These are phyloP conservation scores for Netelia virgata DNA, from an alignment of 2,888 invertebrate genomes.

Conservation along the genomic window DNA sequence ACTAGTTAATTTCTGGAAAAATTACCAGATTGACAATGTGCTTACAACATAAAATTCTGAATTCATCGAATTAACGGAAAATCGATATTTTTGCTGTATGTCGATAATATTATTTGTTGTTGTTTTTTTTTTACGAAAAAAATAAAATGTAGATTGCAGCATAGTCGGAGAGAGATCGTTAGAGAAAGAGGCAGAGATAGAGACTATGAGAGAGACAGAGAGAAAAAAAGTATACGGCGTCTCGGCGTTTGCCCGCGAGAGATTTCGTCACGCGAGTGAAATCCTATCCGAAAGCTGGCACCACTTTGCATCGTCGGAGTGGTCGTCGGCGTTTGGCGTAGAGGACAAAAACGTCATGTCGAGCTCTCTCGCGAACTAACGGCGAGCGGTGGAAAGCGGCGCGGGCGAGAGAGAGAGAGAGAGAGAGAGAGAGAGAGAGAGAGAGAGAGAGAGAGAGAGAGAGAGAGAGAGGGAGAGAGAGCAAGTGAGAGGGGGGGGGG, in stretches of 20 bases:
- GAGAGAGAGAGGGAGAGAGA: too few species aligned
- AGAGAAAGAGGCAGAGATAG: too few species aligned
- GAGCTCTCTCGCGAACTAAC: not conserved
- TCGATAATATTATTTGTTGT: not conserved
- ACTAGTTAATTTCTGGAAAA: not conserved
- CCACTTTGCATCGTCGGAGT: conserved; percentile 43
- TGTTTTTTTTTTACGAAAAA: not conserved
- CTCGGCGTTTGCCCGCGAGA: conserved; percentile 13
- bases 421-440: too few species aligned
- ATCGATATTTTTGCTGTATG: not conserved
- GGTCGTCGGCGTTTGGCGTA: not conserved
- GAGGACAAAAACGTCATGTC: not conserved
- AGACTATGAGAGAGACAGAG: not conserved
- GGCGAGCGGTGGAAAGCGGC: not conserved
- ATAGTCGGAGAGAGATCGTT: too few species aligned
- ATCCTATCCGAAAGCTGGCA: conserved; percentile 54
- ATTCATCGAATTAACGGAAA: too few species aligned
- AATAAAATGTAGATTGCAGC: too few species aligned
- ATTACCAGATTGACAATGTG: too few species aligned
- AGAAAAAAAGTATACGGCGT: conserved; percentile 15
- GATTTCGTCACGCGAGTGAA: conserved; percentile 51
- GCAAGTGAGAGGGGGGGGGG: too few species aligned
- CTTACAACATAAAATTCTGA: too few species aligned
- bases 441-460: too few species aligned
- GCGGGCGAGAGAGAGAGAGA: not conserved